Evolutionary conservation across 2,797 vertebrate species (phyloP), one percentile per base, ranked within the genome.

Genomic region (Anableps anableps): DNA sequence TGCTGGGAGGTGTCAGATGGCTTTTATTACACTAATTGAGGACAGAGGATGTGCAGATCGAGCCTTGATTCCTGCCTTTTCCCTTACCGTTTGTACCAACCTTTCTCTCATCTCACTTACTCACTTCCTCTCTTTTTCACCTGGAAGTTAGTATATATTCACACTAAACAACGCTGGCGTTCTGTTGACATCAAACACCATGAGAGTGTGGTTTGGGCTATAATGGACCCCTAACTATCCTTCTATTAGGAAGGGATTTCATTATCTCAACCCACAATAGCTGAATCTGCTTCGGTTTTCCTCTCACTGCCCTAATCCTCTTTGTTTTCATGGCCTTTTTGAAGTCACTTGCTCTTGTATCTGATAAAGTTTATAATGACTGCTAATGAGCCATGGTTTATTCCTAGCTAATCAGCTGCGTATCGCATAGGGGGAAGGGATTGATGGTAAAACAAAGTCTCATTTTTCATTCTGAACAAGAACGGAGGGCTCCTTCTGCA

Each of bases 11-110:
- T 85, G 87, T 85, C 87, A 86, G 90, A 71, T 66, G 34, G 55
- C 10, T 55, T 86, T 89, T 85, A 89, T 88, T 87, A 81, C 85
- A 80, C 88, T 94, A 93, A 94, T 93, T 93, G 90, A 86, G 89
- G 81, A 66, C 85, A 89, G 76, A 91, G 83, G 77, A 86, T 88
- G 89, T 88, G 77, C 86, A 90, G 86, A 92, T 92, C 89, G 84
- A 83, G 86, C 80, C 86, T 88, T 90, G 86, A 91, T 92, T 86
- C 73, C 85, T 48, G 75, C 86, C 83, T 90, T 83, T 10, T 34
- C 79, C 13, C 45, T 86, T 83, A 77, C 72, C 79, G 53, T 85
- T 77, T 83, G 62, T 85, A 68, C 72, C 70, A 38, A 55, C 79
- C 83, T 75, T 79, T 77, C 78, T 77, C 47, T 76, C 43, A 51